Evolutionary conservation across 2,888 invertebrate genomes (phyloP), one percentile per base, ranked within the genome.

Genomic region (Sepiola atlantica): DNA sequence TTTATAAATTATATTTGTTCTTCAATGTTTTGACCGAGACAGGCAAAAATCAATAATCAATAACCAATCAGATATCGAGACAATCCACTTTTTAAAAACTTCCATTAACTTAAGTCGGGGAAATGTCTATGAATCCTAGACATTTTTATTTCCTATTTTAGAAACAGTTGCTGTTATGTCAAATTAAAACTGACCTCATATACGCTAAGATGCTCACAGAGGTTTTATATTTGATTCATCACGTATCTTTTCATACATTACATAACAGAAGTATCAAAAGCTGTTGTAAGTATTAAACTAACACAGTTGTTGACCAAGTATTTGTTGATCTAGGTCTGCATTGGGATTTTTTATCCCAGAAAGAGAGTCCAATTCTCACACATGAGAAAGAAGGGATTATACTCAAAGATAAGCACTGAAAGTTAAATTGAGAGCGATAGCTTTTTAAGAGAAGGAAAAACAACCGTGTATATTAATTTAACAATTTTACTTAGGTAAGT

Each of bases 1-100:
- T 14, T 77, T 77, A 77, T 77, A 77, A 77, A 77, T 77, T n/a
- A n/a, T 77, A 77, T 77, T 77, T n/a, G n/a, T 77, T 77, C 77
- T 77, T 77, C 77, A n/a, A n/a, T 77, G n/a, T 77, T 77, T 45
- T n/a, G n/a, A n/a, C 12, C 10, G n/a, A 28, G 32, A 32, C 77
- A 32, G 32, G 77, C n/a, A 32, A 77, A 61, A 61, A 61, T 61
- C 61, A 61, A 61, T 77, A 61, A 61, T 61, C 61, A 61, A 61
- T 77, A 77, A 77, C 18, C 77, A 77, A 77, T 77, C 77, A 77
- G 77, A 77, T 77, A 77, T 77, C n/a, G 12, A 77, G 77, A 77
- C n/a, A 14, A 77, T 77, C 77, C n/a, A 77, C 77, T 16, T 77
- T 77, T 77, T 32, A n/a, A 16, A 77, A 77, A 77, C n/a, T 77